Conservation (phyloP, 2,797 vertebrate genomes). For the Aldrovandia affinis region DNA sequence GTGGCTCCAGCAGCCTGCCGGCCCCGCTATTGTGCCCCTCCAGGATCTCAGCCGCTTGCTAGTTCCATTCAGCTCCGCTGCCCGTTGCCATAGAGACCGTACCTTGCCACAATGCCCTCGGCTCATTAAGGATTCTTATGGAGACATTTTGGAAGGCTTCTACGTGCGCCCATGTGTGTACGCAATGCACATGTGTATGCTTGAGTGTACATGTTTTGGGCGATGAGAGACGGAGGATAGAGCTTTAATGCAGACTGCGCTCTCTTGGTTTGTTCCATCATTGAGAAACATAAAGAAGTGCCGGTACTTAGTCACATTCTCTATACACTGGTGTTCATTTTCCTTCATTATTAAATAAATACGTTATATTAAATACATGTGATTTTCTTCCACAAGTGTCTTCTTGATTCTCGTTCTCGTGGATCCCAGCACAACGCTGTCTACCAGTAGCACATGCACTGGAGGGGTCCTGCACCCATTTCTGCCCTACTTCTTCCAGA, state of each 20-base stretch:
- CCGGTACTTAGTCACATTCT: not conserved
- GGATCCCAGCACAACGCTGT: not conserved
- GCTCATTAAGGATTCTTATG: conserved; percentile 56
- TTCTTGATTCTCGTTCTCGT: not conserved
- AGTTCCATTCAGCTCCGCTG: conserved; percentile 39
- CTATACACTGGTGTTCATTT: not conserved
- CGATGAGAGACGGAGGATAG: not conserved
- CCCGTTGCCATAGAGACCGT: conserved; percentile 49
- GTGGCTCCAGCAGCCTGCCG: not conserved
- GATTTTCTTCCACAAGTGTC: not conserved
- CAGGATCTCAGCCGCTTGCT: conserved; percentile 20
- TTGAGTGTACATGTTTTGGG: conserved; percentile 20
- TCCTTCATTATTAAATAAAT: not conserved
- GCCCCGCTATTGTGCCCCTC: not conserved
- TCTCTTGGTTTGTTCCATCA: not conserved
- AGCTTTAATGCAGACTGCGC: not conserved
- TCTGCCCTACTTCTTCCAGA: not conserved
- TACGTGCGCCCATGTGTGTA: not conserved
- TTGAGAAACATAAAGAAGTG: not conserved
- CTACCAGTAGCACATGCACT: conserved; percentile 2
- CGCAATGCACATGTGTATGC: not conserved
- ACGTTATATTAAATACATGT: not conserved
- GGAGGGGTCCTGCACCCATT: conserved; percentile 21
- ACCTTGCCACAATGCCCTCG: conserved; percentile 45
- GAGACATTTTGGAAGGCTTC: conserved; percentile 38